A percentile compares a stretch with the other conserved stretches of the same genome.
Evolutionary conservation across 1,140 invertebrate genomes (phyloP).

Genomic region (Bombus pyrosoma): DNA sequence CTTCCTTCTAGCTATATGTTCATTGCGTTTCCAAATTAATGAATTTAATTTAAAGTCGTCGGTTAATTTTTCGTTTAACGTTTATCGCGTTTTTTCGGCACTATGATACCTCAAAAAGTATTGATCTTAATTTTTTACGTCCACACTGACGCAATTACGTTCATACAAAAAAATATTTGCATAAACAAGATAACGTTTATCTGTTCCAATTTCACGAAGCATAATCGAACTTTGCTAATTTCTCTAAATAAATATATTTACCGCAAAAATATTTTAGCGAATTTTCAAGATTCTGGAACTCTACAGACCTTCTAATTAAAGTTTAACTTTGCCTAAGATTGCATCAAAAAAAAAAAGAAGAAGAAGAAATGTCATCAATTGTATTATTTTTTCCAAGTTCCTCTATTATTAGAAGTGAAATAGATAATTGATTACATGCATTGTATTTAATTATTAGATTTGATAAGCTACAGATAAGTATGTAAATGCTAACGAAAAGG

Average conservation of each 20-base stretch:
- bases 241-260: too few species aligned
- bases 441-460: neutral
- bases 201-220: neutral
- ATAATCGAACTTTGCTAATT: neutral
- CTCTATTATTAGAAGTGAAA: too few species aligned
- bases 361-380: neutral
- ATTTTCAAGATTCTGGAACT: too few species aligned
- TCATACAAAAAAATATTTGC: neutral
- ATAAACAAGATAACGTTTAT: neutral
- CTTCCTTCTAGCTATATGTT: too few species aligned
- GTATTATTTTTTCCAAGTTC: too few species aligned
- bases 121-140: neutral
- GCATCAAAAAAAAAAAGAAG: neutral
- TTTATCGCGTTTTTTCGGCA: neutral
- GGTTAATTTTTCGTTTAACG: too few species aligned
- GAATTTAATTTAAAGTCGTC: too few species aligned
- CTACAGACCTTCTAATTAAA: too few species aligned
- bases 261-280: too few species aligned
- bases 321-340: neutral
- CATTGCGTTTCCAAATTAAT: too few species aligned
- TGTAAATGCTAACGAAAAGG: neutral
- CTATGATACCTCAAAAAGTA: neutral
- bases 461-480: too few species aligned
- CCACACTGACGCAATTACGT: neutral
- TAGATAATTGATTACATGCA: too few species aligned